A percentile compares a stretch with the other conserved stretches of the same genome.
Evolutionary conservation across 2,797 vertebrate species (phyloP).

Genomic region (Borostomias antarcticus): DNA sequence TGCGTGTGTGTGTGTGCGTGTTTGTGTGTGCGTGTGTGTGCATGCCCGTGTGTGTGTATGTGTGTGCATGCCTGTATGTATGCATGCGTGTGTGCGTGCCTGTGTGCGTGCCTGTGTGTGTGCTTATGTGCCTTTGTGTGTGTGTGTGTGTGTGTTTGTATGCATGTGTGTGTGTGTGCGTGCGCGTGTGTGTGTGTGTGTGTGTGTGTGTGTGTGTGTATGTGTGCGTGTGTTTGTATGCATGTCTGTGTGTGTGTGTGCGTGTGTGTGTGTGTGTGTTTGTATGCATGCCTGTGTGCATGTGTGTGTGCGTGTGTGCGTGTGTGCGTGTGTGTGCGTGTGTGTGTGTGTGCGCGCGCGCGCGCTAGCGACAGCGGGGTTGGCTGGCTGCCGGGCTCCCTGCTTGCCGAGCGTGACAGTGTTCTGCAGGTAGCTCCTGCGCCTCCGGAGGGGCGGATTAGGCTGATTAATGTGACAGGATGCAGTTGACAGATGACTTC

Average conservation of each 20-base stretch:
- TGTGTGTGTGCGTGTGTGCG: background rate
- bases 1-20: background rate
- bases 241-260: background rate
- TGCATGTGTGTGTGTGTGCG: conserved; percentile 13
- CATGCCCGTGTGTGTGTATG: background rate
- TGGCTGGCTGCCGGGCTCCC: conserved; percentile 9
- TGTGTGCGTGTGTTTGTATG: background rate
- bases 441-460: conserved; percentile 71
- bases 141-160: background rate
- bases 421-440: conserved; percentile 36
- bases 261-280: background rate
- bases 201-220: background rate
- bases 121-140: no score
- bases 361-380: background rate
- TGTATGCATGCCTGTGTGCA: no score
- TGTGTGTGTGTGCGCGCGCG: background rate
- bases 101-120: background rate
- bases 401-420: conserved; percentile 15
- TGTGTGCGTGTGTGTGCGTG: conserved; percentile 13
- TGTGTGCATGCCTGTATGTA: background rate
- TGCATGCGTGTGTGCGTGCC: conserved; percentile 12
- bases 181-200: background rate
- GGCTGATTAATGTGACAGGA: conserved; percentile 73
- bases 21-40: conserved; percentile 15
- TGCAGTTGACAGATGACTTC: conserved; percentile 79